phyloP scores from a whole-genome alignment of 2,888 invertebrate species.

The Zygothrica quintamaculata region DNA sequence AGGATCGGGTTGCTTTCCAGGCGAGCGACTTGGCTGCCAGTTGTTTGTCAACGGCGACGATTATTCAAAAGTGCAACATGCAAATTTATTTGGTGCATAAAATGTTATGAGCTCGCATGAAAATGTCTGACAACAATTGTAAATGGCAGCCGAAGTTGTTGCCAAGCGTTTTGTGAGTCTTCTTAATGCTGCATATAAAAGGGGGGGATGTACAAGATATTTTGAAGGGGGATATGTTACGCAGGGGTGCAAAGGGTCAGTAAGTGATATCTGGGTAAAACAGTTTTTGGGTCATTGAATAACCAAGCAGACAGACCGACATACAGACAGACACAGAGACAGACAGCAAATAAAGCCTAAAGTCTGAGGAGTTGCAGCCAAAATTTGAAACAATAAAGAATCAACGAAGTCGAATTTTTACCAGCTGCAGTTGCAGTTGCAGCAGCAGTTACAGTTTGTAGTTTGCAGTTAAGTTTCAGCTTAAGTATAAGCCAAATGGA shows the following conservation, averaged over 20 bases:
- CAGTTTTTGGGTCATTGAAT: constrained; percentile 26
- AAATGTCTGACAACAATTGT: constrained; percentile 78
- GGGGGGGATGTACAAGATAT: not conserved
- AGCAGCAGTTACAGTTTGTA: too few species aligned
- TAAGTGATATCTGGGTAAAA: constrained; percentile 6
- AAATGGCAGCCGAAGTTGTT: constrained; percentile 54
- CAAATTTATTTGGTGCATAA: constrained; percentile 78
- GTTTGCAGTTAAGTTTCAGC: too few species aligned
- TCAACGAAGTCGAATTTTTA: too few species aligned
- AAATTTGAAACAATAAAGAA: too few species aligned
- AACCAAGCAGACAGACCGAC: constrained; percentile 5
- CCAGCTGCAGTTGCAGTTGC: too few species aligned
- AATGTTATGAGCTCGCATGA: constrained; percentile 80
- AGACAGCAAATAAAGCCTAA: constrained; percentile 2
- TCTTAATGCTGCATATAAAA: not conserved
- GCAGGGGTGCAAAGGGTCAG: not conserved
- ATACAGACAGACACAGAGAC: too few species aligned
- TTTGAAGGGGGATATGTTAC: not conserved
- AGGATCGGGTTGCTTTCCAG: constrained; percentile 47
- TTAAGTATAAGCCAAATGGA: too few species aligned
- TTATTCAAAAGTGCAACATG: constrained; percentile 80
- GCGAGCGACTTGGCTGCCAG: constrained; percentile 75
- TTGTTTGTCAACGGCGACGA: constrained; percentile 77
- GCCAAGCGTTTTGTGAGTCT: constrained; percentile 45
- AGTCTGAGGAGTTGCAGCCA: too few species aligned